phyloP scores from a whole-genome alignment of 2,113 vertebrate genomes.

The Lanius collurio region DNA sequence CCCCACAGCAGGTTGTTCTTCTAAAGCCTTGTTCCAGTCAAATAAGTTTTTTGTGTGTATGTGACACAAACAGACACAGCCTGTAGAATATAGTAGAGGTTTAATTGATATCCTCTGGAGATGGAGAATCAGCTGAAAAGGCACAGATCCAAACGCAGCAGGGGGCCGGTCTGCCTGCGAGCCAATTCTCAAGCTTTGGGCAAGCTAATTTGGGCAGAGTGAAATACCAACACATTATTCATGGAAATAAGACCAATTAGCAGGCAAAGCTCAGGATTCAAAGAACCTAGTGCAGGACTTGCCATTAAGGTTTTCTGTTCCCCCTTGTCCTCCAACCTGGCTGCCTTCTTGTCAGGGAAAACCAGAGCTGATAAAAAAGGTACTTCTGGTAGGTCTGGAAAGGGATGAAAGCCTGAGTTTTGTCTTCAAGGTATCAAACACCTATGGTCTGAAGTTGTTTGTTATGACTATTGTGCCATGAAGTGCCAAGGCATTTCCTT shows the following conservation, averaged over 20 bases:
- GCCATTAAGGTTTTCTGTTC: background rate
- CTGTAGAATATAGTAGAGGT: constrained; percentile 36
- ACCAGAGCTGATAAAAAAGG: background rate
- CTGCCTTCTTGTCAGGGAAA: background rate
- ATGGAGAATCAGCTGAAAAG: constrained; percentile 55
- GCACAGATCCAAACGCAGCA: constrained; percentile 43
- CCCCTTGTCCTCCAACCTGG: background rate
- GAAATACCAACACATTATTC: constrained; percentile 45
- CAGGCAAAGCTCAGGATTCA: background rate
- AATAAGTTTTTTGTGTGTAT: constrained; percentile 53
- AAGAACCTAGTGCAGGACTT: background rate
- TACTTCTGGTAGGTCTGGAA: background rate
- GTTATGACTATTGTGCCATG: background rate
- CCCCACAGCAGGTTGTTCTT: constrained; percentile 50
- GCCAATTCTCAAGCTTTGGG: constrained; percentile 53
- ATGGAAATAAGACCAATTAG: constrained; percentile 55
- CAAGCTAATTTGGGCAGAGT: constrained; percentile 36
- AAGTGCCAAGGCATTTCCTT: background rate
- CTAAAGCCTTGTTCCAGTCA: constrained; percentile 58
- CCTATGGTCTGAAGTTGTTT: background rate
- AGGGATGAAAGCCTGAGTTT: background rate
- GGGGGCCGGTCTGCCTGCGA: background rate
- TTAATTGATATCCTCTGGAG: constrained; percentile 68
- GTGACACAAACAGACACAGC: constrained; percentile 48
- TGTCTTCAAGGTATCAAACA: background rate